Conservation (phyloP, 2,113 vertebrate species). For the Colossoma macropomum region DNA sequence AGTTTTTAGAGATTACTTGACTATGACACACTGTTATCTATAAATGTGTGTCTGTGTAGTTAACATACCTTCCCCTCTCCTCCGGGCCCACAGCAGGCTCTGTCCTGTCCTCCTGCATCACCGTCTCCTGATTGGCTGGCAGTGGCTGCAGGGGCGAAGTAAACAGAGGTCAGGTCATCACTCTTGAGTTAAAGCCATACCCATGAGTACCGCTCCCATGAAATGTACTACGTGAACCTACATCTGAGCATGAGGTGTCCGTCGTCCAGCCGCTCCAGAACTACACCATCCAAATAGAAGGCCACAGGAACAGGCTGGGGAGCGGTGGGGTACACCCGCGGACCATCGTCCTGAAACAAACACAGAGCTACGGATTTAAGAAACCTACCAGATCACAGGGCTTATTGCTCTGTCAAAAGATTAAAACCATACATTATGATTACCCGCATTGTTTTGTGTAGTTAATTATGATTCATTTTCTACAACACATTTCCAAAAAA, state of each 20-base stretch:
- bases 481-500: too few species aligned
- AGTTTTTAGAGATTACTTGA: too few species aligned
- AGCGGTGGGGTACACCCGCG: constrained; percentile 88
- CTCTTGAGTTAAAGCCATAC: too few species aligned
- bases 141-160: constrained; percentile 52
- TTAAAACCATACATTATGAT: too few species aligned
- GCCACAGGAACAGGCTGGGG: constrained; percentile 87
- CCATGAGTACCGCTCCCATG: too few species aligned
- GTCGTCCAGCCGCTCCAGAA: constrained; percentile 86
- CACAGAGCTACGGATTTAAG: not conserved
- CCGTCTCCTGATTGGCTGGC: constrained; percentile 40
- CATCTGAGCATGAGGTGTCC: constrained; percentile 86
- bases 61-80: constrained; percentile 63
- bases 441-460: too few species aligned
- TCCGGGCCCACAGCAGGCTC: constrained; percentile 40
- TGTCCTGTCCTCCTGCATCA: constrained; percentile 22
- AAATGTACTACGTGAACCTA: constrained; percentile 60
- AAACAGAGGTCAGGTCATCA: not conserved
- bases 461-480: too few species aligned
- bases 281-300: constrained; percentile 82
- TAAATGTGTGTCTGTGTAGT: not conserved
- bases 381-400: not conserved
- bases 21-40: too few species aligned
- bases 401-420: too few species aligned
- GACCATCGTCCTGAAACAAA: constrained; percentile 85